phyloP scores from a whole-genome alignment of 2,797 vertebrate species.

The Brotula barbata region DNA sequence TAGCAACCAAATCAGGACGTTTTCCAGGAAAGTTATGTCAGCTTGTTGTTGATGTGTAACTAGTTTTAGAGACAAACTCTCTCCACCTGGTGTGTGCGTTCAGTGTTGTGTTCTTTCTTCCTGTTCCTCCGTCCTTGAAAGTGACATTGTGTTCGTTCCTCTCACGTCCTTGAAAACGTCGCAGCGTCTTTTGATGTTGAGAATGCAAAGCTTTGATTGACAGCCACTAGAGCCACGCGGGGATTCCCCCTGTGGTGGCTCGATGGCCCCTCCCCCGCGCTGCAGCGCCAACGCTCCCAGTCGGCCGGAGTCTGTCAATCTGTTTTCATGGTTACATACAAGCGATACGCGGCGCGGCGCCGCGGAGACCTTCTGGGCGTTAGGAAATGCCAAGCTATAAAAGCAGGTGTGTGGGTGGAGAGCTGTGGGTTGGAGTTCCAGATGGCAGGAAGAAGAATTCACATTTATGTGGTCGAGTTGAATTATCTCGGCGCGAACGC shows the following conservation, averaged over 20 bases:
- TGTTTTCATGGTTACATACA: conserved; percentile 29
- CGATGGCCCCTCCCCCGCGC: conserved; percentile 21
- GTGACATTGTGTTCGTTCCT: conserved; percentile 4
- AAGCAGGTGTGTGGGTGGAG: no score
- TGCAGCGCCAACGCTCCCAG: conserved; percentile 42
- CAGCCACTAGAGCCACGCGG: conserved; percentile 47
- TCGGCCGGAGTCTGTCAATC: conserved; percentile 51
- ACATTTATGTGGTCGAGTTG: no score
- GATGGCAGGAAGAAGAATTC: no score
- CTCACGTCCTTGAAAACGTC: not conserved
- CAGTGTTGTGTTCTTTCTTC: no score
- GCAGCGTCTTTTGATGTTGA: conserved; percentile 33
- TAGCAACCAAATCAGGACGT: no score
- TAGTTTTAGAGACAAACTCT: no score
- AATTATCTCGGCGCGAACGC: no score
- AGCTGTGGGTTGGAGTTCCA: no score
- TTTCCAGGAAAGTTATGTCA: no score
- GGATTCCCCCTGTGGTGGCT: conserved; percentile 42
- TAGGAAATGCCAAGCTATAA: not conserved
- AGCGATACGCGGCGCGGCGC: conserved; percentile 1
- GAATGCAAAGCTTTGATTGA: conserved; percentile 57
- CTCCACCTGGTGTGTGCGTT: no score
- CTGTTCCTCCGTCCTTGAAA: no score
- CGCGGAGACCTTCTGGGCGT: not conserved
- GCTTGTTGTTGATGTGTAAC: no score